Conservation (phyloP, 2,888 invertebrate species). For the Endomychus coccineus region DNA sequence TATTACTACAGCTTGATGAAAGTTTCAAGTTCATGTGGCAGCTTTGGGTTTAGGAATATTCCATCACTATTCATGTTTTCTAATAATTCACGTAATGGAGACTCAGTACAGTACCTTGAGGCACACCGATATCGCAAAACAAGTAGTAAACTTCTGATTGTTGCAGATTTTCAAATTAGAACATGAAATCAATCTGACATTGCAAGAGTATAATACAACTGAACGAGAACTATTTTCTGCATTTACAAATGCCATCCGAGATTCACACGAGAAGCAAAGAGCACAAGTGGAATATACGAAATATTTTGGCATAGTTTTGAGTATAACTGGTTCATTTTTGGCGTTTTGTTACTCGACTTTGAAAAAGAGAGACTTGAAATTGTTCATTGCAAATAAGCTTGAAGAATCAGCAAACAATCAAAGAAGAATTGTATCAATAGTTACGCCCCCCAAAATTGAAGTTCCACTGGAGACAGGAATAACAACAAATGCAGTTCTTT, state of each 20-base stretch:
- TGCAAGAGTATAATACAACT: constrained; percentile 60
- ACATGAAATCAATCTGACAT: constrained; percentile 52
- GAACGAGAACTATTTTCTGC: constrained; percentile 68
- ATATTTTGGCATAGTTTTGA: constrained; percentile 55
- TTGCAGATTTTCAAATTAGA: constrained; percentile 54
- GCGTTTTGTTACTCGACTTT: constrained; percentile 37
- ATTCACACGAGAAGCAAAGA: constrained; percentile 76
- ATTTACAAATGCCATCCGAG: constrained; percentile 67
- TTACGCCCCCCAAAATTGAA: too few species aligned
- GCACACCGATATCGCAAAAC: too few species aligned
- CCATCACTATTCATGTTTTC: background rate
- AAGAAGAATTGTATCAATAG: too few species aligned
- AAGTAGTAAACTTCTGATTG: too few species aligned
- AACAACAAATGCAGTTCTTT: too few species aligned
- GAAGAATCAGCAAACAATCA: too few species aligned
- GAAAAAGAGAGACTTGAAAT: constrained; percentile 37
- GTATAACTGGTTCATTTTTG: constrained; percentile 38
- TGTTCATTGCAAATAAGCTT: constrained; percentile 11
- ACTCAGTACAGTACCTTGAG: too few species aligned
- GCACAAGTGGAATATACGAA: constrained; percentile 76
- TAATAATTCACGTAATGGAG: too few species aligned
- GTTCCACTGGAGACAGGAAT: too few species aligned
- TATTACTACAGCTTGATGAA: too few species aligned
- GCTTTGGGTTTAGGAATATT: background rate
- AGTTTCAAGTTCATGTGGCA: too few species aligned